Base-by-base conservation (phyloP, 2,797 vertebrate species). In the Hyperoplus lanceolatus region DNA sequence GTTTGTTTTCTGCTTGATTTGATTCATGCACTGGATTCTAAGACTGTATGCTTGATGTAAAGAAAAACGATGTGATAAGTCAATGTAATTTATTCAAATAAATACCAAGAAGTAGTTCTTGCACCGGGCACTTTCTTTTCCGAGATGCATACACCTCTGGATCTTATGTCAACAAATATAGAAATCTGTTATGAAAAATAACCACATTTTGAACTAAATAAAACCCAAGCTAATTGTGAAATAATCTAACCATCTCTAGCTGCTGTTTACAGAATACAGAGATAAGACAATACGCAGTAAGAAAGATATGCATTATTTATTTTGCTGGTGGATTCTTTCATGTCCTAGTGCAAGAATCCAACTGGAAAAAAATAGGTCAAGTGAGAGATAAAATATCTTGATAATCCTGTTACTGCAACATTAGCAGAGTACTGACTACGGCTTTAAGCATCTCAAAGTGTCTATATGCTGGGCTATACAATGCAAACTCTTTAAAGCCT, bases 61-160 rank as follows among this genome's bases (percentile, higher is more conserved):
- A 91, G 89, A 88, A 84, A 90, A 88, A 86, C 87, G 3, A 87
- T 75, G 91, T 92, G 85, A 90, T 87, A 88, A 91, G 86, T 94
- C 85, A 80, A 81, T 94, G 94, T 95, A 94, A 95, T 94, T 95
- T 92, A 93, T 92, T 94, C 90, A 93, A 96, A 96, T 96, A 96
- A 96, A 95, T 84, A 87, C 85, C 50, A 83, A 90, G 77, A 93
- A 92, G 86, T 81, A 75, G 51, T 85, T 78, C 64, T 49, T 38
- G 41, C 48, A 10, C 18, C 49, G 4, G 11, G 3, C 15, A 38
- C 15, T 80, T 74, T 79, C 9, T 73, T 6, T 70, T 70, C 45
- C 61, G 16, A 66, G 48, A 72, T 21, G 38, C 18, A 21, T 11
- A 53, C 36, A 21, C 13, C 41, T 68, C n/a, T 53, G 11, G 14